Base-by-base conservation (phyloP, 2,797 vertebrate genomes). In the Tenualosa ilisha region DNA sequence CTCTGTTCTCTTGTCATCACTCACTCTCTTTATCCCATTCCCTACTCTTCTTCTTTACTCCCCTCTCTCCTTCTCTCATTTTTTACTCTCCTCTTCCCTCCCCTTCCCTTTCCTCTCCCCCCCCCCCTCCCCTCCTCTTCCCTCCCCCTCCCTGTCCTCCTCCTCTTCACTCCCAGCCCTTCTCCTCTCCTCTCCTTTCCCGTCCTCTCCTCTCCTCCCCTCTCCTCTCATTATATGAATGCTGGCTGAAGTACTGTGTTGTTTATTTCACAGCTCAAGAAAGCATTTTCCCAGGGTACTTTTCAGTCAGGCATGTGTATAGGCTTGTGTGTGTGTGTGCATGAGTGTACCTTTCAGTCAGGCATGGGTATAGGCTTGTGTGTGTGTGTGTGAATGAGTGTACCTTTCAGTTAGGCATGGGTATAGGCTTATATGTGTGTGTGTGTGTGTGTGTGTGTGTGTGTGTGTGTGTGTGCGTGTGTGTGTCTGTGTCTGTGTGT, bases 221-320 rank as follows among this genome's bases (percentile, higher is more conserved):
- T 72, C 65, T 40, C 26, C 26, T 72, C 11, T 72, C 26, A 31
- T 40, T 7, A 51, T 46, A 15, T 56, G 37, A 15, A 15, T 79
- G 17, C 6, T 79, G 72, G 20, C 40, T 79, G 40, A 79, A 17
- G 40, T 22, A 31, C 20, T 22, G 40, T 22, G 40, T 72, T 72
- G 65, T 79, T 46, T 79, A 79, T 46, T 79, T 79, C 37, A 43
- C 72, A 79, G 72, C 40, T 20, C 40, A 79, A 37, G 6, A 40
- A 22, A 79, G 72, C 20, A 46, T 46, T 79, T 63, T 79, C 46
- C 72, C 40, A 79, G 72, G 72, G 72, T 79, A 2, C 72, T 20
- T 79, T 79, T 40, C 72, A 79, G 72, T 79, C 72, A 79, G 46
- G 72, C 40, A 37, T 53, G 51, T 53, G 51, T 53, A 3, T 53